Conservation (phyloP, 1,140 invertebrate species). For the Drosophila takahashii region DNA sequence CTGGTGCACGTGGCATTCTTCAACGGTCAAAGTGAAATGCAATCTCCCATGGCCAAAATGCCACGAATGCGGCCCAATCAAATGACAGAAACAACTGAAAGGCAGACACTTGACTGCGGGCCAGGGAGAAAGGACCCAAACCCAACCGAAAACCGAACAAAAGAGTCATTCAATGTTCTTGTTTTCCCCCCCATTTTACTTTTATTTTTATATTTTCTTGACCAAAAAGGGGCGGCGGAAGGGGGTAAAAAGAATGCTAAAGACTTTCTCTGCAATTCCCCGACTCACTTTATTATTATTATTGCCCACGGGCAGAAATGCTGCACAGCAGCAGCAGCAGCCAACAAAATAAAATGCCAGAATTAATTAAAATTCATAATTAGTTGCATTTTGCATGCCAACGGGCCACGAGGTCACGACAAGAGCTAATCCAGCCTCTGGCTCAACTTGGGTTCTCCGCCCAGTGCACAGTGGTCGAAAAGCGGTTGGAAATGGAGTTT, state of each 20-base stretch:
- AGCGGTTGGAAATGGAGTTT: not conserved
- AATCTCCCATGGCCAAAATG: constrained; percentile 30
- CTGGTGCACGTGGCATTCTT: constrained; percentile 17
- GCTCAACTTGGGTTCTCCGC: constrained; percentile 7
- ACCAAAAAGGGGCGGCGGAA: not conserved
- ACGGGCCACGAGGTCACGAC: constrained; percentile 53
- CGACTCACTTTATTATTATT: constrained; percentile 50
- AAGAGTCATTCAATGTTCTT: constrained; percentile 47
- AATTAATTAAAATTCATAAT: constrained; percentile 77
- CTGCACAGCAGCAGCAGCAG: constrained; percentile 13
- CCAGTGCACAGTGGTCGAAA: constrained; percentile 5
- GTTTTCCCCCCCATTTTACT: constrained; percentile 24
- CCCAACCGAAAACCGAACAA: constrained; percentile 7
- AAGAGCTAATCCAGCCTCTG: constrained; percentile 44
- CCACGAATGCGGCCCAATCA: constrained; percentile 33
- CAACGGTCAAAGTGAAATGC: constrained; percentile 25
- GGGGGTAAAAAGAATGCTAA: constrained; percentile 2
- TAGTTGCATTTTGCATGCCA: constrained; percentile 61
- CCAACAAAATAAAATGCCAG: constrained; percentile 56
- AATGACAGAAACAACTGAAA: constrained; percentile 26
- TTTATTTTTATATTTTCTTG: constrained; percentile 20
- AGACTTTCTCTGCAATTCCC: constrained; percentile 35
- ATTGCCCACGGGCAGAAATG: constrained; percentile 27
- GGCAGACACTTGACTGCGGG: constrained; percentile 31
- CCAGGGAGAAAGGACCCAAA: no score